These are phyloP conservation scores for Drosophila demipolita DNA, from an alignment of 2,888 invertebrate species.

Conservation along the genomic window DNA sequence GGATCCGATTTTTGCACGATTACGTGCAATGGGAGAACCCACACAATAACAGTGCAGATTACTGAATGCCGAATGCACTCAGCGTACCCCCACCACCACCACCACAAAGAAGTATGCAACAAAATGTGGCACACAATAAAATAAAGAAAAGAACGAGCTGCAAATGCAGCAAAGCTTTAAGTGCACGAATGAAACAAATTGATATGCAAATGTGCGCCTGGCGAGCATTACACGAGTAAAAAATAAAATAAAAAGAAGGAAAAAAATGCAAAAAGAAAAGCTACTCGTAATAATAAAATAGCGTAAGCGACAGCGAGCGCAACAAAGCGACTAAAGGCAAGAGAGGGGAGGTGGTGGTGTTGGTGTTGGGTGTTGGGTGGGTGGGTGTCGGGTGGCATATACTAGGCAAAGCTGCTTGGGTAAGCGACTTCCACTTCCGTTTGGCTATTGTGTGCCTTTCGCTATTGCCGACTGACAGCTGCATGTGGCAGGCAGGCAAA, in stretches of 20 bases:
- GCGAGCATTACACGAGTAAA: conserved; percentile 24
- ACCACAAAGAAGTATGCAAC: conserved; percentile 44
- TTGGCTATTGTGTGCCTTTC: conserved; percentile 50
- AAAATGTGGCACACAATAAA: conserved; percentile 29
- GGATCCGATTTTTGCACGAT: conserved; percentile 24
- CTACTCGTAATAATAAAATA: conserved; percentile 49
- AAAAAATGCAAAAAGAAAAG: conserved; percentile 10
- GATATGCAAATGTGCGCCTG: conserved; percentile 69
- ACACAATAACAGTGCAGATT: conserved; percentile 38
- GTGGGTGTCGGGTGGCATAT: neutral
- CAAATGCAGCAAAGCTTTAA: conserved; percentile 50
- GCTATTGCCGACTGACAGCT: conserved; percentile 56
- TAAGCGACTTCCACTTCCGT: conserved; percentile 61
- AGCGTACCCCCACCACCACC: conserved; percentile 5
- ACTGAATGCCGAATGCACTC: conserved; percentile 45
- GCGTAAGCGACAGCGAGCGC: conserved; percentile 46
- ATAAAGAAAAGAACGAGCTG: conserved; percentile 25
- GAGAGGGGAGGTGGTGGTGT: neutral
- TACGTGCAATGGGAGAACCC: conserved; percentile 26
- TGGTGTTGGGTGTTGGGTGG: too few species aligned
- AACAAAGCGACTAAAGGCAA: conserved; percentile 22
- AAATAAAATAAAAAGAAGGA: neutral
- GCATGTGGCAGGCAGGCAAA: conserved; percentile 69
- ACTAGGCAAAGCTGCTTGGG: conserved; percentile 48
- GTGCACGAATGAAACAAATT: conserved; percentile 75